Evolutionary conservation across 1,140 invertebrate genomes (phyloP).

Genomic region (Drosophila ironensis): DNA sequence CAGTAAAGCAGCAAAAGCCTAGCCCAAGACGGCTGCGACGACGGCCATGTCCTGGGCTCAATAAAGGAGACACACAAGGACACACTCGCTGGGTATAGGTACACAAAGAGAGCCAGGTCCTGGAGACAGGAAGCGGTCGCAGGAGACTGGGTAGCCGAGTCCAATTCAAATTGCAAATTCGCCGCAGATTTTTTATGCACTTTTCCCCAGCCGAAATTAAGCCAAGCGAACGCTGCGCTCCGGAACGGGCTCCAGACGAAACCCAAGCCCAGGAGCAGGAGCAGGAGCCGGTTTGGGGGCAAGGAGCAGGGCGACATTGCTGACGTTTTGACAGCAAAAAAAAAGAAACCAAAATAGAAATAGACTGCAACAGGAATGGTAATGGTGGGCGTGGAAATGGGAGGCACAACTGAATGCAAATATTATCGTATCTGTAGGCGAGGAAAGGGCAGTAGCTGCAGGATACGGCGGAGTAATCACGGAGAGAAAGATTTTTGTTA

Average conservation of each 20-base stretch:
- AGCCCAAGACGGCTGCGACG: constrained; percentile 29
- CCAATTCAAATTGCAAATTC: constrained; percentile 78
- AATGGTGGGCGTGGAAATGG: constrained; percentile 24
- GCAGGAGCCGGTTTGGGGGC: not conserved
- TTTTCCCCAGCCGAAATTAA: constrained; percentile 77
- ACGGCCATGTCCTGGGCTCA: constrained; percentile 64
- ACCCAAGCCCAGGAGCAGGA: constrained; percentile 11
- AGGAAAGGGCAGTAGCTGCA: not conserved
- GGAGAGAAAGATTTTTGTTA: not conserved
- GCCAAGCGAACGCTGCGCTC: constrained; percentile 63
- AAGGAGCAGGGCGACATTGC: constrained; percentile 36
- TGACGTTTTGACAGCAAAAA: constrained; percentile 76
- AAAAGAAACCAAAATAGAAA: constrained; percentile 43
- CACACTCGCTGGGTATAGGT: constrained; percentile 1
- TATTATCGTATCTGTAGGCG: constrained; percentile 73
- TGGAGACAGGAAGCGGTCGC: constrained; percentile 17
- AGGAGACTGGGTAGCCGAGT: constrained; percentile 27
- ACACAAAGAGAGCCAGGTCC: not conserved
- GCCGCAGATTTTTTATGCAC: constrained; percentile 78
- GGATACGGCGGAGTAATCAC: constrained; percentile 9
- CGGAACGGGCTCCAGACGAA: constrained; percentile 65
- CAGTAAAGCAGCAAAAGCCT: constrained; percentile 6
- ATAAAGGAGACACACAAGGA: constrained; percentile 57
- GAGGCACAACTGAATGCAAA: constrained; percentile 73
- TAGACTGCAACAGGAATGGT: constrained; percentile 41